A percentile compares a stretch with the other conserved stretches of the same genome.
Conservation (phyloP, 2,113 vertebrate genomes). For the Anseranas semipalmata region DNA sequence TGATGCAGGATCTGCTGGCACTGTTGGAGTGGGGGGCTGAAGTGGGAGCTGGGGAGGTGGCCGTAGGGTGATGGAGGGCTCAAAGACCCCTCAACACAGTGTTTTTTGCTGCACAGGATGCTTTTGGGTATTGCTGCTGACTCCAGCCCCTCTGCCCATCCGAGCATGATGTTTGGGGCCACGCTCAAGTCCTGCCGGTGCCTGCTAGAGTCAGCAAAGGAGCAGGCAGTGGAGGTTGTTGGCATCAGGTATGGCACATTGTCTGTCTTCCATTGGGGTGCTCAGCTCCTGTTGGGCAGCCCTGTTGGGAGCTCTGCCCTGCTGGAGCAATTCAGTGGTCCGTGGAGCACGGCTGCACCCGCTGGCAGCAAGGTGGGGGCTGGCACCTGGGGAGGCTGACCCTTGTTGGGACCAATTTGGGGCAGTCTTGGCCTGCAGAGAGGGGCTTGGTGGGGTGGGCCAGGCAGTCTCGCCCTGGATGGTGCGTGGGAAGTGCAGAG, state of each 20-base stretch:
- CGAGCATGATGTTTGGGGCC: conserved; percentile 71
- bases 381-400: not conserved
- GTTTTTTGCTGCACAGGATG: conserved; percentile 67
- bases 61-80: not conserved
- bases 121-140: conserved; percentile 75
- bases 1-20: not conserved
- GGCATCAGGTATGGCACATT: conserved; percentile 74
- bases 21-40: rapidly evolving
- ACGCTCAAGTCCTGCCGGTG: conserved; percentile 69
- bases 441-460: rapidly evolving
- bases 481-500: not conserved
- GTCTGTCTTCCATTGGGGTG: not conserved
- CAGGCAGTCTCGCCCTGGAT: not conserved
- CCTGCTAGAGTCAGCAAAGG: conserved; percentile 77
- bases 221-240: conserved; percentile 75
- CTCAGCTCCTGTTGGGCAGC: rapidly evolving
- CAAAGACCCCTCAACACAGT: rapidly evolving
- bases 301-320: not conserved
- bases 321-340: rapidly evolving
- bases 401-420: not conserved
- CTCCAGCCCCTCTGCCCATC: conserved; percentile 40
- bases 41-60: not conserved
- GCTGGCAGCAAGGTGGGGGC: not conserved
- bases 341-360: rapidly evolving
- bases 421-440: not conserved